Evolutionary conservation across 92 coral and sea anemone species (phyloP).

Genomic region (Epizoanthus stellaris): DNA sequence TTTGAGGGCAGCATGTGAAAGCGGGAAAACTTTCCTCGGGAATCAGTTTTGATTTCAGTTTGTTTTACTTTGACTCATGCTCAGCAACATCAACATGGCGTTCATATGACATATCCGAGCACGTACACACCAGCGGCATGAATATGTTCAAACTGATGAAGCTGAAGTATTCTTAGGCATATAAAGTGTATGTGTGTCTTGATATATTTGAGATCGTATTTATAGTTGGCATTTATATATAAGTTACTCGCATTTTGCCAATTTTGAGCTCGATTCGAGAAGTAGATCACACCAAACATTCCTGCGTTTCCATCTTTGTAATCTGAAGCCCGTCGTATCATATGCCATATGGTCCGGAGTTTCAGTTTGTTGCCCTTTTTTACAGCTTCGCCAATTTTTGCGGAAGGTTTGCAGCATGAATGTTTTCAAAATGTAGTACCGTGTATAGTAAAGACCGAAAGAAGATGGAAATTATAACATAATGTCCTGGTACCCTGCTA

Average conservation of each 20-base stretch:
- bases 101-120: no score
- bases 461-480: not conserved
- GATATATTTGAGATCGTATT: not conserved
- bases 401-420: not conserved
- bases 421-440: not conserved
- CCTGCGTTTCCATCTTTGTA: slow-evolving; percentile 24
- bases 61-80: no score
- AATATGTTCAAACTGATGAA: no score
- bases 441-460: not conserved
- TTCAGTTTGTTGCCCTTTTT: not conserved
- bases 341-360: slow-evolving; percentile 5
- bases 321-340: not conserved
- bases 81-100: no score
- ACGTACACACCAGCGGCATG: no score
- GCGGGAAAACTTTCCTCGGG: not conserved
- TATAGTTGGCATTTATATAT: not conserved
- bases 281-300: not conserved
- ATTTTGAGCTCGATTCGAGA: not conserved
- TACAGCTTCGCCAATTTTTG: not conserved
- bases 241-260: not conserved
- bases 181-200: no score
- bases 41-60: no score
- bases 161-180: no score
- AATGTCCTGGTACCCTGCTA: no score
- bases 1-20: slow-evolving; percentile 4